A percentile compares a stretch with the other conserved stretches of the same genome.
Conservation (phyloP, 2,797 vertebrate species). For the Antennarius maculatus region DNA sequence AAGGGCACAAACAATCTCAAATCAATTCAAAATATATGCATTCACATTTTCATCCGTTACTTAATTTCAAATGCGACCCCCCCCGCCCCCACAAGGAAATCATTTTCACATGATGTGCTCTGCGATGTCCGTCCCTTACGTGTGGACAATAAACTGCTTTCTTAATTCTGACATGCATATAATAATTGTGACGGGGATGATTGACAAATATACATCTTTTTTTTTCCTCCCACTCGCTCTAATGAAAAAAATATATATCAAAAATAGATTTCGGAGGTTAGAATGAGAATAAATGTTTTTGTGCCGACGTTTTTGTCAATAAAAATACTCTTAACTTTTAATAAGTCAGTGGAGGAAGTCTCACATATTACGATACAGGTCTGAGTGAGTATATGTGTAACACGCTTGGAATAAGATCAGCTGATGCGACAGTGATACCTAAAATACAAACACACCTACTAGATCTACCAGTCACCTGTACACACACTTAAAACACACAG, state of each 20-base stretch:
- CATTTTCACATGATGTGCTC: conserved; percentile 23
- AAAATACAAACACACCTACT: conserved; percentile 62
- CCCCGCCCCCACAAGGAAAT: conserved; percentile 20
- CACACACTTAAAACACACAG: conserved; percentile 53
- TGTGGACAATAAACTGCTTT: conserved; percentile 24
- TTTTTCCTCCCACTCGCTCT: conserved; percentile 21
- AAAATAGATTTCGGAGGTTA: conserved; percentile 54
- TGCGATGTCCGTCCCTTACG: not conserved
- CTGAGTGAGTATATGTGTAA: conserved; percentile 45
- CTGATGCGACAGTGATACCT: conserved; percentile 68
- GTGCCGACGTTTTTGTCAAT: conserved; percentile 47
- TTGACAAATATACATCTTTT: conserved; percentile 18
- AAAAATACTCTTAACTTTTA: conserved; percentile 55
- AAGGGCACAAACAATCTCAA: conserved; percentile 30
- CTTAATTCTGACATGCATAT: conserved; percentile 29
- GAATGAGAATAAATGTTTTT: conserved; percentile 37
- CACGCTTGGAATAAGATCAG: conserved; percentile 57
- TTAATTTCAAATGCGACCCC: conserved; percentile 4
- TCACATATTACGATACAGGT: conserved; percentile 57
- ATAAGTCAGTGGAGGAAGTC: conserved; percentile 51
- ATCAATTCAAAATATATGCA: conserved; percentile 10
- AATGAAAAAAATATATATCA: conserved; percentile 30
- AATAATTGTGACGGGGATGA: conserved; percentile 18
- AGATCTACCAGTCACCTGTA: conserved; percentile 12
- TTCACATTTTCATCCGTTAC: not conserved